phyloP scores from a whole-genome alignment of 2,888 invertebrate species.

The Carpatolechia fugitivella region DNA sequence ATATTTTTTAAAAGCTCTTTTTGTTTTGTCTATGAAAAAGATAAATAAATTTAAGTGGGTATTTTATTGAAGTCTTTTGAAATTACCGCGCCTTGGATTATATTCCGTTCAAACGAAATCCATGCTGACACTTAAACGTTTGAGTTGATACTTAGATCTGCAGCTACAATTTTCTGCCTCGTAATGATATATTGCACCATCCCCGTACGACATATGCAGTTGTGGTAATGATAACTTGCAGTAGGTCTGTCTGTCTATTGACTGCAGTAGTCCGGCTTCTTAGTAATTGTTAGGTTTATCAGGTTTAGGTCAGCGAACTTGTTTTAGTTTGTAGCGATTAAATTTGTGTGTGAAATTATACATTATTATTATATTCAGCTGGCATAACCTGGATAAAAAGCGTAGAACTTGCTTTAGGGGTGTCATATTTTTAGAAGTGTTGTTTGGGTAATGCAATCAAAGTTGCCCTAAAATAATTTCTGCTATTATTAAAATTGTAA shows the following conservation, averaged over 20 bases:
- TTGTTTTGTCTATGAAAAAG: too few relatives aligned
- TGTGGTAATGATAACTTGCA: constrained; percentile 11
- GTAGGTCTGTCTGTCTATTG: constrained; percentile 5
- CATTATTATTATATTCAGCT: not conserved
- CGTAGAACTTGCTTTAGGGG: too few relatives aligned
- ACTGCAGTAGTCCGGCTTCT: not conserved
- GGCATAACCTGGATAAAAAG: not conserved
- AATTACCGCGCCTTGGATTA: not conserved
- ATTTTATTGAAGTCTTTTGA: not conserved
- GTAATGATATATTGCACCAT: constrained; percentile 20
- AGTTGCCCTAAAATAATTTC: too few relatives aligned
- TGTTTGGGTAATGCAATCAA: too few relatives aligned
- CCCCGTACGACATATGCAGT: constrained; percentile 11
- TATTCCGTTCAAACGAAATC: constrained; percentile 5
- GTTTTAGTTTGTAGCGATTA: not conserved
- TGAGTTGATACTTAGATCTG: constrained; percentile 12
- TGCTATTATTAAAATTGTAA: too few relatives aligned
- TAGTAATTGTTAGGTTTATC: constrained; percentile 8
- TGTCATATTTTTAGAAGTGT: too few relatives aligned
- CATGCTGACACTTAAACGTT: constrained; percentile 6
- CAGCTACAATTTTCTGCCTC: constrained; percentile 18
- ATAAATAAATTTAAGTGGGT: too few relatives aligned
- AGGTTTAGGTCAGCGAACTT: constrained; percentile 7
- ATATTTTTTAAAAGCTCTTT: too few relatives aligned
- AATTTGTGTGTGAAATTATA: not conserved